These are phyloP conservation scores for Drosophila subsilvestris DNA, from an alignment of 2,888 invertebrate species.

Conservation along the genomic window DNA sequence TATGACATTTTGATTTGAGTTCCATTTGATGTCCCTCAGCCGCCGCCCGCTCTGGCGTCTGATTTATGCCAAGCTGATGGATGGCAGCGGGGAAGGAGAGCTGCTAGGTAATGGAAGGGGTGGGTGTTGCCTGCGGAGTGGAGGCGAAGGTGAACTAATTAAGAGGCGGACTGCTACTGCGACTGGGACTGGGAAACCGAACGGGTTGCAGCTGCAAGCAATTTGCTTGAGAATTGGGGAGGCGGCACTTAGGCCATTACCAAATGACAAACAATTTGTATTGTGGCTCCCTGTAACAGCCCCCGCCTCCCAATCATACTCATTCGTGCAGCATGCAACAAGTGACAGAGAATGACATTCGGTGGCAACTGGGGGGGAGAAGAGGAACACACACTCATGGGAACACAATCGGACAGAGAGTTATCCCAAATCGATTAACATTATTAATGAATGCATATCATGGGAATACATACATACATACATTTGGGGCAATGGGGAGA, in stretches of 20 bases:
- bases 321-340: slow-evolving; percentile 12
- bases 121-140: no score
- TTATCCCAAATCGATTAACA: slow-evolving; percentile 63
- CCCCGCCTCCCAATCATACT: neutral
- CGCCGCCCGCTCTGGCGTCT: slow-evolving; percentile 46
- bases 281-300: neutral
- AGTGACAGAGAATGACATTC: slow-evolving; percentile 30
- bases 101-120: neutral
- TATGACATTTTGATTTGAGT: slow-evolving; percentile 82
- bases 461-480: slow-evolving; percentile 15
- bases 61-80: slow-evolving; percentile 32
- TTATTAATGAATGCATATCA: slow-evolving; percentile 75
- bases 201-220: slow-evolving; percentile 29
- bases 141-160: slow-evolving; percentile 45
- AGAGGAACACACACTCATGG: no score
- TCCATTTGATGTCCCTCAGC: slow-evolving; percentile 79
- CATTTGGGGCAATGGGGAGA: neutral
- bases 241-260: slow-evolving; percentile 39
- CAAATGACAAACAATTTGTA: slow-evolving; percentile 21
- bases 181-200: neutral
- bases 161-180: slow-evolving; percentile 31
- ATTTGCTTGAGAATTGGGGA: slow-evolving; percentile 15
- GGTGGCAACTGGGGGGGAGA: slow-evolving; percentile 31
- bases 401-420: slow-evolving; percentile 6
- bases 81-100: neutral